Evolutionary conservation across 2,888 invertebrate species (phyloP).

Genomic region (Apamea sordens): DNA sequence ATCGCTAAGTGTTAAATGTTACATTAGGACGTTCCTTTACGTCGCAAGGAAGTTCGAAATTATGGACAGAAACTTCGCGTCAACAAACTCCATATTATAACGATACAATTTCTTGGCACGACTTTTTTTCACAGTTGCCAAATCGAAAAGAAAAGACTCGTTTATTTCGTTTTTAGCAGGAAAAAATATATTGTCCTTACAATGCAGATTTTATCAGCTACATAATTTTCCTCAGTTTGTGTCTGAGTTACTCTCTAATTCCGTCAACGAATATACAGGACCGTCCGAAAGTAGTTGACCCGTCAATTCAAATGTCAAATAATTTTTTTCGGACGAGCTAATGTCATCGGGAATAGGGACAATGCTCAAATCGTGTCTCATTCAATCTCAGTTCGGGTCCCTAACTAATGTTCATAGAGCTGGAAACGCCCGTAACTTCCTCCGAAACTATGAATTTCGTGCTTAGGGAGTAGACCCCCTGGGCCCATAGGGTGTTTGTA

Average conservation of each 20-base stretch:
- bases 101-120: too few relatives aligned
- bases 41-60: neutral
- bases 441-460: neutral
- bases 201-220: neutral
- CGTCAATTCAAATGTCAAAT: too few relatives aligned
- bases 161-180: neutral
- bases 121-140: neutral
- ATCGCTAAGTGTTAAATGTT: too few relatives aligned
- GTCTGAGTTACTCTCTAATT: neutral
- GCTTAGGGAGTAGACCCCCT: neutral
- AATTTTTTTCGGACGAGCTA: too few relatives aligned
- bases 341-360: too few relatives aligned
- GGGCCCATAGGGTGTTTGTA: neutral
- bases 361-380: neutral
- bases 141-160: neutral
- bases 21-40: neutral
- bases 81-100: too few relatives aligned
- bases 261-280: too few relatives aligned
- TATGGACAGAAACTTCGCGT: neutral
- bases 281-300: too few relatives aligned
- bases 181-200: neutral
- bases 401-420: neutral
- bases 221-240: too few relatives aligned
- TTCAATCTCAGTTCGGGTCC: too few relatives aligned
- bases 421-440: neutral